Evolutionary conservation across 2,888 invertebrate species (phyloP).

Genomic region (Busseola fusca): DNA sequence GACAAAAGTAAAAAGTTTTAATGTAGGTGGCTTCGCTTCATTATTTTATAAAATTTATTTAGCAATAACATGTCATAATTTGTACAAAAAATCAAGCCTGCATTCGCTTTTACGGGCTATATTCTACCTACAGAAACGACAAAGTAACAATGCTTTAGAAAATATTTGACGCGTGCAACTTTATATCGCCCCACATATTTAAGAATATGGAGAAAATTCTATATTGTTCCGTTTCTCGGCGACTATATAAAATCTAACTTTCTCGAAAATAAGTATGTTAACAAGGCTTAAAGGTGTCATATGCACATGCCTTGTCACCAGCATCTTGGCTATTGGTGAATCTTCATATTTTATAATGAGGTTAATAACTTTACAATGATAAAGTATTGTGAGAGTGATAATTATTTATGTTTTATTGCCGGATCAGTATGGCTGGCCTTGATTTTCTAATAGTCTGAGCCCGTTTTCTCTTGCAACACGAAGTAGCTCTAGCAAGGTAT

Average conservation of each 20-base stretch:
- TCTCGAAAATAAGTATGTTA: constrained; percentile 53
- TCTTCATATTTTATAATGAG: constrained; percentile 30
- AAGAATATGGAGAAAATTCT: constrained; percentile 42
- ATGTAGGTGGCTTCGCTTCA: neutral
- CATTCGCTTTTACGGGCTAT: neutral
- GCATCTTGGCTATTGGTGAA: constrained; percentile 27
- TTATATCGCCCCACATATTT: constrained; percentile 34
- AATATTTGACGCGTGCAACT: constrained; percentile 16
- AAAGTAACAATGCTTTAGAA: constrained; percentile 5
- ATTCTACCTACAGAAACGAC: neutral
- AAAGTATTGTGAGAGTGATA: constrained; percentile 46
- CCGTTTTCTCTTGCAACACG: constrained; percentile 48
- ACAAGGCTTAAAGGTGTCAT: constrained; percentile 41
- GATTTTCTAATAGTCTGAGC: constrained; percentile 42
- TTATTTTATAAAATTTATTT: neutral
- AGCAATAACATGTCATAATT: neutral
- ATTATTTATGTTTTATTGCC: constrained; percentile 54
- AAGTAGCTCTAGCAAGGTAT: constrained; percentile 28
- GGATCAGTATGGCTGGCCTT: constrained; percentile 49
- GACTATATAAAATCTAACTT: constrained; percentile 42
- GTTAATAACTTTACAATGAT: constrained; percentile 41
- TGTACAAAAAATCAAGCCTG: neutral
- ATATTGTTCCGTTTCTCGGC: constrained; percentile 44
- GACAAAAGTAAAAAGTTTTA: neutral
- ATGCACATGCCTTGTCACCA: constrained; percentile 40